These are phyloP conservation scores for Margarornis squamiger DNA, from an alignment of 2,797 vertebrate genomes.

Conservation along the genomic window DNA sequence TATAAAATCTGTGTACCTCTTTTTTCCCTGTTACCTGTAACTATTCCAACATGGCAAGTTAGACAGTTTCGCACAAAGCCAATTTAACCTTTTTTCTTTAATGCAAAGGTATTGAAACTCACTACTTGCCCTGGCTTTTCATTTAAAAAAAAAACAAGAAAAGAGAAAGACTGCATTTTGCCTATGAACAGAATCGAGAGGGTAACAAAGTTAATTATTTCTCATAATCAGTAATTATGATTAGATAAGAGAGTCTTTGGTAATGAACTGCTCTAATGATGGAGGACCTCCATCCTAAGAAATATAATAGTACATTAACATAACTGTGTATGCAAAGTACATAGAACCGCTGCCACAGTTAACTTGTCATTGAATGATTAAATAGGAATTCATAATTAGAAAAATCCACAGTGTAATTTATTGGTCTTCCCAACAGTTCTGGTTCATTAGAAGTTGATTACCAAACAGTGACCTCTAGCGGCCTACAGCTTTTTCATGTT, in stretches of 20 bases:
- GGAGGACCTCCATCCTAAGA: conserved; percentile 82
- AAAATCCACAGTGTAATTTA: conserved; percentile 89
- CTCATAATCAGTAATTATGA: conserved; percentile 96
- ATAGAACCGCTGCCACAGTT: conserved; percentile 80
- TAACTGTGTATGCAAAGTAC: conserved; percentile 84
- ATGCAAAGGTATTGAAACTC: background rate
- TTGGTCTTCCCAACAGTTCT: conserved; percentile 86
- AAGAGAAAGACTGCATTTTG: conserved; percentile 31
- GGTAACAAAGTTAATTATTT: conserved; percentile 86
- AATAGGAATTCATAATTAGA: conserved; percentile 96
- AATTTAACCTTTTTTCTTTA: background rate
- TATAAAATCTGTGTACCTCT: background rate
- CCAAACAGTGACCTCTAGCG: conserved; percentile 94
- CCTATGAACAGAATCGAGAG: conserved; percentile 77
- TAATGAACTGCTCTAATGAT: conserved; percentile 87
- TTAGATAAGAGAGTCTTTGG: conserved; percentile 89
- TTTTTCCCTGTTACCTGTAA: background rate
- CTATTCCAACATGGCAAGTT: background rate
- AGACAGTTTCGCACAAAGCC: background rate
- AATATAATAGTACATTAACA: conserved; percentile 89
- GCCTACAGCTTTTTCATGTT: conserved; percentile 60
- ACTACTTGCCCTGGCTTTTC: background rate
- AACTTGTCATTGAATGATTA: conserved; percentile 95
- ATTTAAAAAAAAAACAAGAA: background rate
- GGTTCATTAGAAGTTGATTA: conserved; percentile 92